Evolutionary conservation across 2,888 invertebrate species (phyloP).

Genomic region (Hypsopygia costalis): DNA sequence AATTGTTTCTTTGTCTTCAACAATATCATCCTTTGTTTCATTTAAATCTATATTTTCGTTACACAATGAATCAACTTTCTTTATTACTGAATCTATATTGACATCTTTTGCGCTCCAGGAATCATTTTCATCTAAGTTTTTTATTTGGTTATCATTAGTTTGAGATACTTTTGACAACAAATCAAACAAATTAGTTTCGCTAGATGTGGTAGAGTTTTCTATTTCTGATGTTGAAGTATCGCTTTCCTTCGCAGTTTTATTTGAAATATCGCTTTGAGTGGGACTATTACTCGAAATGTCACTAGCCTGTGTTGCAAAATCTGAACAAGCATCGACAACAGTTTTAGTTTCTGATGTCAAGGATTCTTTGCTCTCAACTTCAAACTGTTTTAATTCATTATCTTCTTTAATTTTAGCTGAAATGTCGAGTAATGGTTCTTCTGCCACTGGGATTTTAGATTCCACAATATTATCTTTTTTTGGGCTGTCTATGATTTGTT

Average conservation of each 20-base stretch:
- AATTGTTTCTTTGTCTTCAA: constrained; percentile 16
- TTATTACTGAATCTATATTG: constrained; percentile 90
- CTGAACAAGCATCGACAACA: not conserved
- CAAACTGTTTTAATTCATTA: constrained; percentile 7
- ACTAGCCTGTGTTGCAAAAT: not conserved
- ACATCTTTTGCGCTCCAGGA: constrained; percentile 90
- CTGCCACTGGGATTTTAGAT: constrained; percentile 7
- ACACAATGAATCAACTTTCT: constrained; percentile 87
- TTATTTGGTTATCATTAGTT: constrained; percentile 41
- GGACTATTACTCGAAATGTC: constrained; percentile 9
- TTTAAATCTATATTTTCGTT: constrained; percentile 50
- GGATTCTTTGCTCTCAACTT: not conserved
- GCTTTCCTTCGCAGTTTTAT: constrained; percentile 9
- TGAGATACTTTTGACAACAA: constrained; percentile 16
- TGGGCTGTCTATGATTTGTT: constrained; percentile 21
- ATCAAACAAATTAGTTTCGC: constrained; percentile 13
- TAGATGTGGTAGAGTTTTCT: constrained; percentile 4
- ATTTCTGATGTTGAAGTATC: constrained; percentile 10
- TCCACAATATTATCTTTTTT: constrained; percentile 19
- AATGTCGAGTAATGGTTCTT: not conserved
- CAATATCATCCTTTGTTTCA: constrained; percentile 27
- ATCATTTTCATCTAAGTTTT: constrained; percentile 85
- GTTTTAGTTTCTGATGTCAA: not conserved
- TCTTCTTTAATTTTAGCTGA: constrained; percentile 9
- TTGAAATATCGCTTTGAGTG: constrained; percentile 11